Base-by-base conservation (phyloP, 2,113 vertebrate species). In the Nycticorax nycticorax region DNA sequence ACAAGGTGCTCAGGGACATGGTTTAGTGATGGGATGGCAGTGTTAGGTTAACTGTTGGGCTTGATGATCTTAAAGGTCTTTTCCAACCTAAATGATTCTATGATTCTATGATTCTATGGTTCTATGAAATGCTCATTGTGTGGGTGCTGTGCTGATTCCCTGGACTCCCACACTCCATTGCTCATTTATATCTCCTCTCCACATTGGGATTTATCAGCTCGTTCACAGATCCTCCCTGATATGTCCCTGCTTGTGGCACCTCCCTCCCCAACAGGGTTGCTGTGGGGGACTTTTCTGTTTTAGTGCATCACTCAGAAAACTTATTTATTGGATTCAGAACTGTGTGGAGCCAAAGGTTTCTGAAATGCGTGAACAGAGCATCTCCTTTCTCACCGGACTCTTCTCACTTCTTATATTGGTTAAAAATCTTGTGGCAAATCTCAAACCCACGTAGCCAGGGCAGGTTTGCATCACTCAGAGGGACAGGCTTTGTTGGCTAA, bases 131-230 rank as follows among this genome's bases (percentile, higher is more conserved):
- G 33, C 43, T 91, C 53, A 15, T 7, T 41, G 57, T 4, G 79
- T 87, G 80, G 80, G 88, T 76, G n/a, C 69, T 93, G 77, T 77
- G 81, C 83, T 41, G 53, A 75, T 87, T 96, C 83, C 28, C 60
- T 53, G 14, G 91, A 53, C 73, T 89, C 59, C 87, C 47, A 66
- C 75, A 2, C 55, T 53, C 53, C 2, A 6, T 56, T 92, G 89
- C 92, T 97, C 91, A 96, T 96, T 97, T 96, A 30, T 91, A 78
- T 92, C 85, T 94, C 45, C 19, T 83, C 53, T 85, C 81, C 56
- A 13, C 41, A 21, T 3, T 81, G 35, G 37, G 69, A 78, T 92
- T 93, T 85, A 81, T 81, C 83, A 87, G 39, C 91, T 94, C 26
- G 13, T 93, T 94, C 79, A 79, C 80, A 94, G 72, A 93, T 89